These are phyloP conservation scores for Stenichneumon culpator DNA, from an alignment of 2,888 invertebrate species.

Conservation along the genomic window DNA sequence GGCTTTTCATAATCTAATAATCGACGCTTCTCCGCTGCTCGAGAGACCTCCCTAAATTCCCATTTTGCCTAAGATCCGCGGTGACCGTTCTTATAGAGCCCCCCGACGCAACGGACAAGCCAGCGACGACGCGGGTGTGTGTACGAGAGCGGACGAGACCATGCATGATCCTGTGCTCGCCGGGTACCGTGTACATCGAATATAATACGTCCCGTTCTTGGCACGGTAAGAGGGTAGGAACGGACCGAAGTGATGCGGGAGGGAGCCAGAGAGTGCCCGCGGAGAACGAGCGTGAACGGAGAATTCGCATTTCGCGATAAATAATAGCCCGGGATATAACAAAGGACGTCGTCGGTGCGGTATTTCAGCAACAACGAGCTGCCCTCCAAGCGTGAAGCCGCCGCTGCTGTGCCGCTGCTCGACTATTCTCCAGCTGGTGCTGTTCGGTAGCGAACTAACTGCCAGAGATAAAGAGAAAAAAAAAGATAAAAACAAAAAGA, in stretches of 20 bases:
- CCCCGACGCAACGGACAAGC: neutral
- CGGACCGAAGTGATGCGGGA: neutral
- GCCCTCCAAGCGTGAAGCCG: slow-evolving; percentile 39
- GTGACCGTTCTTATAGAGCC: neutral
- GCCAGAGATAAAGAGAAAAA: slow-evolving; percentile 21
- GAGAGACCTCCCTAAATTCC: slow-evolving; percentile 2
- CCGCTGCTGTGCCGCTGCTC: slow-evolving; percentile 7
- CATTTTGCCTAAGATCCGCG: slow-evolving; percentile 19
- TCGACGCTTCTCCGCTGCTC: neutral
- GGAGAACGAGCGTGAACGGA: slow-evolving; percentile 34
- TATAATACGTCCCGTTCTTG: slow-evolving; percentile 22
- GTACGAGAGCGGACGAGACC: neutral
- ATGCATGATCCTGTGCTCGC: neutral
- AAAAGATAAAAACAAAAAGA: neutral
- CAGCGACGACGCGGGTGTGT: neutral
- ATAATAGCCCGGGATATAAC: slow-evolving; percentile 61
- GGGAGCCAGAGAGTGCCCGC: neutral
- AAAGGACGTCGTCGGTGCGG: slow-evolving; percentile 50
- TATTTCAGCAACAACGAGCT: slow-evolving; percentile 45
- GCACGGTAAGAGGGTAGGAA: slow-evolving; percentile 8
- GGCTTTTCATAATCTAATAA: neutral
- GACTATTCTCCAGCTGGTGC: slow-evolving; percentile 37
- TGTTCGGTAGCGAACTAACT: slow-evolving; percentile 43
- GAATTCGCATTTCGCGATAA: slow-evolving; percentile 63
- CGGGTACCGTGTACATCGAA: slow-evolving; percentile 26